These are phyloP conservation scores for Leptinotarsa rubiginosa DNA, from an alignment of 2,888 invertebrate species.

Conservation along the genomic window DNA sequence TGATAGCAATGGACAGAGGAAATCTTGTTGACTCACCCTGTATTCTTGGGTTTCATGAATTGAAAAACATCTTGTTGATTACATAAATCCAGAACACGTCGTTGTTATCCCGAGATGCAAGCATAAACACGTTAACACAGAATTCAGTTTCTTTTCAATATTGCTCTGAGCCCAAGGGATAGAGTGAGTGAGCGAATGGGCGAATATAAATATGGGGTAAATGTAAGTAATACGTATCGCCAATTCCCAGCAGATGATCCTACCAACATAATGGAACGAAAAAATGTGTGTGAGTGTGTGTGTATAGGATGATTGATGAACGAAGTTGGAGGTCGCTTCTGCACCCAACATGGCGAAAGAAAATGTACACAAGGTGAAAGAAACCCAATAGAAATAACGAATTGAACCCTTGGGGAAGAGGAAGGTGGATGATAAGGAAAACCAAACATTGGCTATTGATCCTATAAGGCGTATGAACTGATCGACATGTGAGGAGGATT, in stretches of 20 bases:
- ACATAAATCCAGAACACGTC: neutral
- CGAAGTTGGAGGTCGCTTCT: neutral
- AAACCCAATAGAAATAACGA: conserved; percentile 35
- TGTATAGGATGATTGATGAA: conserved; percentile 41
- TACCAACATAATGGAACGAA: conserved; percentile 37
- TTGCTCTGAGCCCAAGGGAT: conserved; percentile 30
- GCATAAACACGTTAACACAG: conserved; percentile 34
- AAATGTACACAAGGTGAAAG: conserved; percentile 28
- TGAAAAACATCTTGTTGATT: too few species aligned
- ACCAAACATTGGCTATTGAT: conserved; percentile 28
- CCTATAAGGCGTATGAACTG: conserved; percentile 6
- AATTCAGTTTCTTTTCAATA: conserved; percentile 38
- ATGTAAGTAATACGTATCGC: conserved; percentile 42
- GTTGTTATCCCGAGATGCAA: conserved; percentile 27
- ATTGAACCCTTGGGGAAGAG: conserved; percentile 21
- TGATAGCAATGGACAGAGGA: too few species aligned
- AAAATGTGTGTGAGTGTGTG: conserved; percentile 29
- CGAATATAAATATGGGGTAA: conserved; percentile 41
- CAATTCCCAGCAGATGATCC: conserved; percentile 44
- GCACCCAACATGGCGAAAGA: conserved; percentile 7
- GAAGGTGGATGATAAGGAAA: conserved; percentile 13
- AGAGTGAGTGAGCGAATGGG: conserved; percentile 15
- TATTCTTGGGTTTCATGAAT: too few species aligned
- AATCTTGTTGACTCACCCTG: too few species aligned
- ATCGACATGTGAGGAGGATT: conserved; percentile 10